These are phyloP conservation scores for Lithobius niger DNA, from an alignment of 1,140 invertebrate genomes.

Conservation along the genomic window DNA sequence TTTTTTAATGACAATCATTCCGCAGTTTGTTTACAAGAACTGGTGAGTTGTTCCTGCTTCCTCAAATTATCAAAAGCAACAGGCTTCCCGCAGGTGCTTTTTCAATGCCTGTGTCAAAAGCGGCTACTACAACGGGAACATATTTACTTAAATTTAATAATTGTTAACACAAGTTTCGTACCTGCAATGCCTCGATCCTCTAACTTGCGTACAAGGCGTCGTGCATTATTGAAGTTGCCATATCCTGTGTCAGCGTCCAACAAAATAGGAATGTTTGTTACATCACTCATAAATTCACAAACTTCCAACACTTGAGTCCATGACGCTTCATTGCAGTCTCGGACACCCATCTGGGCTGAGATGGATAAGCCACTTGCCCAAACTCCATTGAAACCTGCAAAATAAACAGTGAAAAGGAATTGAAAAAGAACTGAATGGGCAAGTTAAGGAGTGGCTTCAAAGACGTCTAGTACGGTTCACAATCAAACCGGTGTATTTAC, in stretches of 20 bases:
- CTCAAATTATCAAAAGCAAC: too few species aligned
- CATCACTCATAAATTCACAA: slow-evolving; percentile 37
- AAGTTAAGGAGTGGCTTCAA: too few species aligned
- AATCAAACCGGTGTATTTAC: too few species aligned
- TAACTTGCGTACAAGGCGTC: slow-evolving; percentile 33
- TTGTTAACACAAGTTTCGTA: slow-evolving; percentile 15
- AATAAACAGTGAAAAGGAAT: neutral
- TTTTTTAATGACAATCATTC: too few species aligned
- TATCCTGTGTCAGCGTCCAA: slow-evolving; percentile 38
- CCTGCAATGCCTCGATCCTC: slow-evolving; percentile 36
- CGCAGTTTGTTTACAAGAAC: too few species aligned
- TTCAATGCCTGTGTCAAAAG: too few species aligned
- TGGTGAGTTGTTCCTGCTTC: too few species aligned
- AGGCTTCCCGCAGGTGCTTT: too few species aligned
- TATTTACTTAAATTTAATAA: slow-evolving; percentile 1
- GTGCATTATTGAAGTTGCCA: slow-evolving; percentile 39
- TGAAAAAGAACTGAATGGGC: neutral
- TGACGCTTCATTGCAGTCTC: slow-evolving; percentile 38
- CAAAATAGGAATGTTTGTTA: slow-evolving; percentile 34
- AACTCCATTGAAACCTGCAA: slow-evolving; percentile 34
- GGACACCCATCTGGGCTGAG: slow-evolving; percentile 33
- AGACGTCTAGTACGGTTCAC: too few species aligned
- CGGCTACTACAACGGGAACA: neutral
- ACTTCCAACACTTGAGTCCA: slow-evolving; percentile 39
- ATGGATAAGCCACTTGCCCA: slow-evolving; percentile 37